Evolutionary conservation across 2,113 vertebrate genomes (phyloP), one percentile per base, ranked within the genome.

Genomic region (Ophiodon elongatus): DNA sequence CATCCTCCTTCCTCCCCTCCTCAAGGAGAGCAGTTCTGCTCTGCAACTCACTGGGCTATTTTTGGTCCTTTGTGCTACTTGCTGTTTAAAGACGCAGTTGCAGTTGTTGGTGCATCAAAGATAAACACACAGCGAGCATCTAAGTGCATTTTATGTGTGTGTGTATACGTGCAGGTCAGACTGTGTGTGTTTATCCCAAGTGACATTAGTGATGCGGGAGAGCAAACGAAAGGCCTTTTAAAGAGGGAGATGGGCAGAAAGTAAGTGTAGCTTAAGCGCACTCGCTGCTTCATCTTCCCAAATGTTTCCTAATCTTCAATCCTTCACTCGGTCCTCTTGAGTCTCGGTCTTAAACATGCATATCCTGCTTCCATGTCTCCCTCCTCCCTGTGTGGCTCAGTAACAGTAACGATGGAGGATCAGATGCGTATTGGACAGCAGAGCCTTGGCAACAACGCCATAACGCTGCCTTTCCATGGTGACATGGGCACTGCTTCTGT

Each of bases 1-100:
- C 84, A 19, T 85, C 70, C 25, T 68, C 29, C 43, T 79, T 82
- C 85, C 74, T 88, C 86, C 78, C 82, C 54, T 94, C 84, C 77
- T 92, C 83, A 90, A 95, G 93, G 85, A 92, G 88, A 90, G 89
- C 92, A 91, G 78, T 87, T 93, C 91, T 94, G 92, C 92, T 95
- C 94, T 92, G 94, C 91, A 95, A 91, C 93, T 92, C 83, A 35
- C 86, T 81, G 92, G 64, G 93, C 94, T 96, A 95, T 96, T 96
- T 96, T 94, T 94, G 94, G 94, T 94, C 87, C 89, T 95, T 95
- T 95, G 95, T 95, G 94, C 95, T 94, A 95, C 94, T 95, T 95
- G 91, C 93, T 89, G 91, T 94, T 95, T 94, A 95, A 95, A 95
- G 93, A 95, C 85, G 70, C 91, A 92, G 92, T 94, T 94, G 92